Evolutionary conservation across 2,113 vertebrate species (phyloP), one percentile per base, ranked within the genome.

Genomic region (Leptodactylus fuscus): DNA sequence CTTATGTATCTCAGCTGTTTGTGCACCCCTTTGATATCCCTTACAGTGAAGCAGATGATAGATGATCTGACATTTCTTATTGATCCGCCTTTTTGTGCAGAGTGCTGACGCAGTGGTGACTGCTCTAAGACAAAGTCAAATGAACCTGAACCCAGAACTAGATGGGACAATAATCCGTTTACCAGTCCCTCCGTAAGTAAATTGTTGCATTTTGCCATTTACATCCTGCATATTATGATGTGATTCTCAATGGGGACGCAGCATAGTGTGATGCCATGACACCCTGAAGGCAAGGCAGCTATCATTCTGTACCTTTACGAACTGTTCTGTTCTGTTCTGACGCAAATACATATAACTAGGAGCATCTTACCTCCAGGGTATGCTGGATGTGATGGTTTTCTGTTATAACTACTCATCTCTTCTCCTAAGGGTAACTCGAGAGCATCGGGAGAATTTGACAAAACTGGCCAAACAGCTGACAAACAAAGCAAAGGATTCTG

Each of bases 91-190:
- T 94, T 94, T 91, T 94, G 93, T 90, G 89, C 93, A 99, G 97
- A 97, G 95, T 91, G 95, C 95, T 90, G 92, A 93, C 91, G 96
- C 96, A 58, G 97, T 95, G 91, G 90, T 88, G 79, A 95, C 91
- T 87, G 96, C 97, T 87, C 95, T 99, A 90, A 95, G 94, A 94
- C 96, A 98, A 91, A 96, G 96, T 88, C 95, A 96, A 91, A 98
- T 99, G 97, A 97, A 97, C 93, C 94, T 99, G 89, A 99, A 97
- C 94, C 98, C 97, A 51, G 97, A 98, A 93, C 94, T 95, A 88
- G 97, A 99, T 22, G 97, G 97, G 88, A 93, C 91, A 0, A 88
- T 99, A 91, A 97, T 99, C 92, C 97, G 94, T 89, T 96, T 99
- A 87, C 95, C 97, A 4, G 87, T 98, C 90, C 97, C 98, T 70